Evolutionary conservation across 2,888 invertebrate genomes (phyloP), one percentile per base, ranked within the genome.

Genomic region (Apamea anceps): DNA sequence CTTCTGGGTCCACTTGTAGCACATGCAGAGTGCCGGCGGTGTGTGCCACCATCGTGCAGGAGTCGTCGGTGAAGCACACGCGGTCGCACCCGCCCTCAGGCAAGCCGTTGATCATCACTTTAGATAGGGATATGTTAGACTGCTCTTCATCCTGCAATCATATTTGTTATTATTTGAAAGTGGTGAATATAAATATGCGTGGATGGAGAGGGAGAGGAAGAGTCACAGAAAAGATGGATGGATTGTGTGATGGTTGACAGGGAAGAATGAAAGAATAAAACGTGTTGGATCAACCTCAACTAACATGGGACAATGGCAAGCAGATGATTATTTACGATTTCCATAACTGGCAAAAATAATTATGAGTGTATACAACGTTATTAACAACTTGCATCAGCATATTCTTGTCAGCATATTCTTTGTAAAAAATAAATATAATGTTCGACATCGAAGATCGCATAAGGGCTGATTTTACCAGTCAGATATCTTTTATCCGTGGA

Each of bases 1-100:
- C 95, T 32, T 94, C 93, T 0, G 95, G 90, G 82, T 97, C 96
- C 0, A 96, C 93, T 81, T 95, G 94, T 48, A 96, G 79, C 8
- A 95, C 91, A 32, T 92, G 90, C 42, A 96, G 60, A 2, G 88
- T 90, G n/a, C 93, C 94, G 0, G 87, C 89, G 6, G 89, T 79
- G 77, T 94, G 93, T 1, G 91, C 91, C 32, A 94, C 89, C 92
- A 96, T 88, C 1, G 87, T 88, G 3, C 89, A 87, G 0, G 96
- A 95, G 89, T 96, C 96, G 0, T 92, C 92, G 0, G 93, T 91
- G 82, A 96, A 96, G 0, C 92, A 92, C 37, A 94, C 90, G 12
- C 93, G 94, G 54, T 94, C 94, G 78, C 95, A 96, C 0, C 91
- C 89, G 15, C 79, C 86, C 0, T 89, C 75, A 0, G 91, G 88